Percentiles rank a stretch among this genome's conserved stretches.
phyloP scores from a whole-genome alignment of 2,113 vertebrate species.

The Recurvirostra avosetta region DNA sequence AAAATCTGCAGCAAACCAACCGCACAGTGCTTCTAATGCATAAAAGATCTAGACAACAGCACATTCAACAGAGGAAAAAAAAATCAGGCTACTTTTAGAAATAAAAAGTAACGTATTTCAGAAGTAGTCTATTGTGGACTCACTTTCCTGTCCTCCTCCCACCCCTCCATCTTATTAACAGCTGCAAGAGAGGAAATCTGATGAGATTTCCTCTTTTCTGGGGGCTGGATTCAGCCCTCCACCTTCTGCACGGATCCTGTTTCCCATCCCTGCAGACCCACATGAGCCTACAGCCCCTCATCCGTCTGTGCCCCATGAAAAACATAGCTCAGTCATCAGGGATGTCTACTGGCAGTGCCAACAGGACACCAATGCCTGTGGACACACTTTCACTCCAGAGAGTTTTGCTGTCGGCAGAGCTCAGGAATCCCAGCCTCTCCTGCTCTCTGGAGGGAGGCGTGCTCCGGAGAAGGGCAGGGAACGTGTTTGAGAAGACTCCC shows the following conservation, averaged over 20 bases:
- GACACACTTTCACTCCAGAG: neutral
- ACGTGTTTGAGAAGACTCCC: neutral
- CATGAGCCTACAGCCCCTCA: neutral
- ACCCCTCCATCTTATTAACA: neutral
- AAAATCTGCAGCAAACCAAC: neutral
- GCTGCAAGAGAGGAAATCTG: neutral
- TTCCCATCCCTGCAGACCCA: neutral
- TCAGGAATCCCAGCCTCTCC: neutral
- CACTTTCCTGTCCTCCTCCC: neutral
- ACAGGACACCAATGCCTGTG: neutral
- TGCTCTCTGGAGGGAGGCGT: neutral
- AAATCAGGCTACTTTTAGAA: neutral
- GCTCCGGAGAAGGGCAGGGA: neutral
- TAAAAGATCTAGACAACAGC: neutral
- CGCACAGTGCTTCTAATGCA: neutral
- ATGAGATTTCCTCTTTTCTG: neutral
- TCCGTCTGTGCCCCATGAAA: accelerated
- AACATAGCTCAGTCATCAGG: accelerated
- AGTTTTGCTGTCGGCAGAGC: neutral
- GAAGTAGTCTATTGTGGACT: neutral
- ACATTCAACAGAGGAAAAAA: neutral
- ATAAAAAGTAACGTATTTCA: neutral
- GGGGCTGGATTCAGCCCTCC: neutral
- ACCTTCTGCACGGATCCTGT: neutral
- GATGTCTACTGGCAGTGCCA: neutral